Conservation (phyloP, 2,113 vertebrate genomes). For the Tetrax tetrax region DNA sequence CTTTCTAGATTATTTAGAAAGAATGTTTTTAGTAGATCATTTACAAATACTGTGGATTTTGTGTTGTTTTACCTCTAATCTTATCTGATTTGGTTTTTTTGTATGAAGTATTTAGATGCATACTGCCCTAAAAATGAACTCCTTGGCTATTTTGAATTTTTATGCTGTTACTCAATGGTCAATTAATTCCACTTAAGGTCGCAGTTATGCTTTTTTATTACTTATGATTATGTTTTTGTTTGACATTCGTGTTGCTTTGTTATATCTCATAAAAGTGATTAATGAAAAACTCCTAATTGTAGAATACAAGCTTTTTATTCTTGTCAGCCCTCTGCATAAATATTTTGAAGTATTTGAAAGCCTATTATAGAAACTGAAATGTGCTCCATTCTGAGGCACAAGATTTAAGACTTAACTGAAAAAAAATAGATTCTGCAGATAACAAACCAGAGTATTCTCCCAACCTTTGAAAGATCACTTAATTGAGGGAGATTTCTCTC, state of each 20-base stretch:
- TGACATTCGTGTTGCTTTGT: slow-evolving; percentile 10
- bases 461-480: background rate
- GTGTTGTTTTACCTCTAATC: background rate
- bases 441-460: background rate
- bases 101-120: background rate
- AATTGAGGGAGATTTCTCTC: background rate
- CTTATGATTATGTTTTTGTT: slow-evolving; percentile 12
- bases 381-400: background rate
- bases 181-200: slow-evolving; percentile 30
- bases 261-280: slow-evolving; percentile 7
- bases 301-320: background rate
- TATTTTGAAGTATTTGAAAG: slow-evolving; percentile 13
- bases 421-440: background rate
- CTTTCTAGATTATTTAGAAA: background rate
- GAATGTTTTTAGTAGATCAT: background rate
- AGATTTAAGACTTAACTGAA: background rate
- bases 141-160: background rate
- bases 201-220: slow-evolving; percentile 8
- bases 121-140: slow-evolving; percentile 29
- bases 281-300: background rate
- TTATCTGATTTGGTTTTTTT: background rate
- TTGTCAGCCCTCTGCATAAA: background rate
- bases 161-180: background rate
- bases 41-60: background rate
- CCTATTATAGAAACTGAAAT: background rate